Base-by-base conservation (phyloP, 2,888 invertebrate genomes). In the Thalpophila matura region DNA sequence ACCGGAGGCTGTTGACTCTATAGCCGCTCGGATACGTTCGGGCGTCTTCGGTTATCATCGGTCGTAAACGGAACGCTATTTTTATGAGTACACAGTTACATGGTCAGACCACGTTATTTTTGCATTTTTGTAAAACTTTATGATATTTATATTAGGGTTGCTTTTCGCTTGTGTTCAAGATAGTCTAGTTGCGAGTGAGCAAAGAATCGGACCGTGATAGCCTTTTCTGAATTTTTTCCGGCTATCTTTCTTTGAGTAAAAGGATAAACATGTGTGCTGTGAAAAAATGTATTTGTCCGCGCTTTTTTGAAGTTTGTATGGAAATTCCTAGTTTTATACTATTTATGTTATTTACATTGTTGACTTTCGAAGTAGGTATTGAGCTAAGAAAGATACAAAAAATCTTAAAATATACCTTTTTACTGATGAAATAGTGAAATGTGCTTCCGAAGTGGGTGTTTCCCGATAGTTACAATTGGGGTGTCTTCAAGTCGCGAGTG, bases 221-320 rank as follows among this genome's bases (percentile, higher is more conserved):
- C 85, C 85, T 85, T 86, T 89, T 87, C 86, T 83, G 83, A 84
- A 86, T 88, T 89, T 89, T 88, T 91, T 89, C 87, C 88, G 86
- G 87, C 85, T 89, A 88, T 91, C 86, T 89, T 88, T 91, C 88
- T 87, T 86, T 83, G 83, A 84, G 83, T 86, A 83, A 89, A 85
- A 82, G 82, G 86, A 91, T 90, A 88, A 87, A 88, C 85, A 88
- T 85, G 85, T 86, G 85, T 86, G 79, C 81, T 67, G 60, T 47
- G 63, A 58, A 69, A 64, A 60, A 55, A 58, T 58, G 46, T 66
- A 63, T 67, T 60, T 66, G 33, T 65, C 27, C 20, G 26, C 62
- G 22, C 53, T 56, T 62, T 67, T 63, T 42, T n/a, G 43, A 40
- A 55, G 51, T 37, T 57, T 70, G 20, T 74, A 33, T 59, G 40